A percentile compares a stretch with the other conserved stretches of the same genome.
These are phyloP conservation scores for Octonoba sinensis DNA, from an alignment of 2,888 invertebrate species.

Conservation along the genomic window DNA sequence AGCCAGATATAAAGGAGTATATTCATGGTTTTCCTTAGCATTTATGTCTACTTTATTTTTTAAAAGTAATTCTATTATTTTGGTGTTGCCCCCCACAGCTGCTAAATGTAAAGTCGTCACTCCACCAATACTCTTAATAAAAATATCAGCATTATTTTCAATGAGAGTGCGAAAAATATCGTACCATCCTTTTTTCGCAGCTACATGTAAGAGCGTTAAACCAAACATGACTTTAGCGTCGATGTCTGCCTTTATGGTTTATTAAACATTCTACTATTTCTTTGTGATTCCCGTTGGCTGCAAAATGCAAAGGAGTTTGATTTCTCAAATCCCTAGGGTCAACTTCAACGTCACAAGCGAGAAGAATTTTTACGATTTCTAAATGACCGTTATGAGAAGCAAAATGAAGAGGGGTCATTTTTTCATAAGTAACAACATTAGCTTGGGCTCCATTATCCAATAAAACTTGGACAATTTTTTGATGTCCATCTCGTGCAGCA, in stretches of 20 bases:
- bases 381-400: constrained; percentile 8
- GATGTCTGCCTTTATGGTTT: not conserved
- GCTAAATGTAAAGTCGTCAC: not conserved
- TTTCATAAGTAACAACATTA: constrained; percentile 3
- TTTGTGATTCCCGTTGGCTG: not conserved
- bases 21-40: not conserved
- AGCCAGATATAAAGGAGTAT: not conserved
- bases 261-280: constrained; percentile 16
- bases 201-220: not conserved
- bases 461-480: constrained; percentile 13
- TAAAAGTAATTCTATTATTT: not conserved
- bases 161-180: not conserved
- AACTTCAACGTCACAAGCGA: not conserved
- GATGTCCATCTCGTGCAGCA: constrained; percentile 24
- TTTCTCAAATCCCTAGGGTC: not conserved
- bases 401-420: constrained; percentile 38
- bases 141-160: not conserved
- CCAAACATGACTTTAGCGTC: not conserved
- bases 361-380: not conserved
- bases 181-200: not conserved
- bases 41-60: not conserved
- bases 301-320: not conserved
- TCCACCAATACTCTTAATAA: not conserved
- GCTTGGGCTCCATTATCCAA: constrained; percentile 16
- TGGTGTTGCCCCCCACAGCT: not conserved